Evolutionary conservation across 2,797 vertebrate species (phyloP).

Genomic region (Yasuhikotakia modesta): DNA sequence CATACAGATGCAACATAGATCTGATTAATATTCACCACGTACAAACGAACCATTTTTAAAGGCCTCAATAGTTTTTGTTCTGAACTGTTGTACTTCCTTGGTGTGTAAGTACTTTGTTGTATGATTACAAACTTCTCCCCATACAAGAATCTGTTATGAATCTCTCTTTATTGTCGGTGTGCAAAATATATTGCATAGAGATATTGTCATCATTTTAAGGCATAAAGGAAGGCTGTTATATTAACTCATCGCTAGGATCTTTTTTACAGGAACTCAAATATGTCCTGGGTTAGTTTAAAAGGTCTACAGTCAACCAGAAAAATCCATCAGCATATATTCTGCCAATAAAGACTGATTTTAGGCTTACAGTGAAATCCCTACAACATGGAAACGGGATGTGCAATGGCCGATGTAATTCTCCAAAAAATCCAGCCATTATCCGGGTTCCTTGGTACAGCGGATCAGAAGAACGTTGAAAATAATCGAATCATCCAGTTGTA

Average conservation of each 20-base stretch:
- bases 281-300: conserved; percentile 22
- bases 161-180: conserved; percentile 57
- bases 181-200: conserved; percentile 72
- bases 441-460: conserved; percentile 70
- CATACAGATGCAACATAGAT: conserved; percentile 71
- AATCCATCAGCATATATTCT: conserved; percentile 24
- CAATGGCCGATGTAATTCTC: conserved; percentile 56
- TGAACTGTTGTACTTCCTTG: conserved; percentile 47
- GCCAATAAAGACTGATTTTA: conserved; percentile 70
- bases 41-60: conserved; percentile 69
- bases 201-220: conserved; percentile 26
- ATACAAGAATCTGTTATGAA: conserved; percentile 42
- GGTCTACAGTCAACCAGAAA: conserved; percentile 1
- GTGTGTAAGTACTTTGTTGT: conserved; percentile 32
- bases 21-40: conserved; percentile 55
- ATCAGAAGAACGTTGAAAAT: conserved; percentile 56
- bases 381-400: conserved; percentile 57
- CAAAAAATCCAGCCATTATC: conserved; percentile 53
- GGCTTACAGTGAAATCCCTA: conserved; percentile 67
- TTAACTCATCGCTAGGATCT: conserved; percentile 63
- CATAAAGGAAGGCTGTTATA: conserved; percentile 59
- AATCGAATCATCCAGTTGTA: conserved; percentile 62
- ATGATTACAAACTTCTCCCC: conserved; percentile 65
- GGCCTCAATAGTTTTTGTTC: conserved; percentile 70
- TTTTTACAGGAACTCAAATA: conserved; percentile 51